These are phyloP conservation scores for Endotricha flammealis DNA, from an alignment of 2,888 invertebrate species.

Conservation along the genomic window DNA sequence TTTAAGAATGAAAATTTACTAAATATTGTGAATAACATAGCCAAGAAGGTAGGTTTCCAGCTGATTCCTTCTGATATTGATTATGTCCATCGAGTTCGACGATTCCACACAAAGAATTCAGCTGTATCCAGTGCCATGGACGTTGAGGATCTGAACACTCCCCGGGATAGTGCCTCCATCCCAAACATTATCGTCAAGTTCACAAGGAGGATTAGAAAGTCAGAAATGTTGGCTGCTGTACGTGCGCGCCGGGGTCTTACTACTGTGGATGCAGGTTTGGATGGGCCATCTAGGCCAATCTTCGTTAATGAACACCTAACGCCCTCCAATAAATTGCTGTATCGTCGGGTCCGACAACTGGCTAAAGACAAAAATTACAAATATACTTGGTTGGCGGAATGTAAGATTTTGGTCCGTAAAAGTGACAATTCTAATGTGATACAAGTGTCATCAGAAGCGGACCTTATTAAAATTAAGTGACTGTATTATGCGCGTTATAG, in stretches of 20 bases:
- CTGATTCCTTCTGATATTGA: conserved; percentile 4
- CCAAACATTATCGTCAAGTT: conserved; percentile 5
- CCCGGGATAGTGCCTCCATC: background rate
- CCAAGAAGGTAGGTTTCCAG: conserved; percentile 6
- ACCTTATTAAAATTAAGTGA: too few relatives aligned
- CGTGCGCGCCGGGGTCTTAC: conserved; percentile 1
- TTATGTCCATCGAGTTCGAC: conserved; percentile 11
- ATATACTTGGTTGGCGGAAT: too few relatives aligned
- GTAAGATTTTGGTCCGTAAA: too few relatives aligned
- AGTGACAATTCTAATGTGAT: too few relatives aligned
- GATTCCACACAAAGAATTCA: background rate
- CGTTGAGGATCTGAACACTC: background rate
- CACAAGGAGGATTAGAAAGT: background rate
- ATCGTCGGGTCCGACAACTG: too few relatives aligned
- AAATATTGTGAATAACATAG: conserved; percentile 1
- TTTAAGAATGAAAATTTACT: conserved; percentile 11
- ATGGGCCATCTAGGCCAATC: conserved; percentile 3
- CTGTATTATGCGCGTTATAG: too few relatives aligned
- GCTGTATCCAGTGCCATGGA: background rate
- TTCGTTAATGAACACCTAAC: conserved; percentile 8
- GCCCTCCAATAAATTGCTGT: too few relatives aligned
- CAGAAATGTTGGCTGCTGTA: background rate
- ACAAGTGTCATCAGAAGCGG: too few relatives aligned
- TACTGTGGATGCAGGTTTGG: too few relatives aligned
- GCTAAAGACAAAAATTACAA: too few relatives aligned